These are phyloP conservation scores for Synergus laeviventris DNA, from an alignment of 2,888 invertebrate species.

Conservation along the genomic window DNA sequence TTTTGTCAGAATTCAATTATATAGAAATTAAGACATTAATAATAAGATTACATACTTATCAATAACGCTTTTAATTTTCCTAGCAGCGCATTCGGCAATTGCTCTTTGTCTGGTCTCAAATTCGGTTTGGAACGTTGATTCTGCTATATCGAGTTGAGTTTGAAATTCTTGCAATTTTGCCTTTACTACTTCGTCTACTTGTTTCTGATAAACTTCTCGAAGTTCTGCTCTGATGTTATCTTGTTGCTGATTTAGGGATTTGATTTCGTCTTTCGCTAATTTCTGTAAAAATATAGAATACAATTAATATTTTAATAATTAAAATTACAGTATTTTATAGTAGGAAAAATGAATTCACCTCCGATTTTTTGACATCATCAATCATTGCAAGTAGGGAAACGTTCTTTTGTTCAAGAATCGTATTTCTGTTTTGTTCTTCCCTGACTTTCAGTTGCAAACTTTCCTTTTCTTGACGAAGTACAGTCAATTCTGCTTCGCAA, in stretches of 20 bases:
- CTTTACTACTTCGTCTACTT: conserved; percentile 87
- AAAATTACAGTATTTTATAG: conserved; percentile 39
- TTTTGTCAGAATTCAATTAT: conserved; percentile 1
- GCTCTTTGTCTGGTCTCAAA: conserved; percentile 81
- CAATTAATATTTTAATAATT: conserved; percentile 7
- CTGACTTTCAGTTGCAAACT: conserved; percentile 77
- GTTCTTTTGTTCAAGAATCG: conserved; percentile 79
- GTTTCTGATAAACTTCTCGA: conserved; percentile 87
- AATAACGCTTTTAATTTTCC: conserved; percentile 84
- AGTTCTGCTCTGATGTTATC: conserved; percentile 83
- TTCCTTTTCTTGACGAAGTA: conserved; percentile 77
- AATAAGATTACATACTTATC: conserved; percentile 77
- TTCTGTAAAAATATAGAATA: conserved; percentile 67
- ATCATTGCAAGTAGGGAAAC: conserved; percentile 77
- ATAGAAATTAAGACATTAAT: conserved; percentile 6
- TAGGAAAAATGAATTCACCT: conserved; percentile 63
- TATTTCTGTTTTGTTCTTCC: conserved; percentile 77
- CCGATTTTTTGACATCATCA: conserved; percentile 77
- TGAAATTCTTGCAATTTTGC: conserved; percentile 88
- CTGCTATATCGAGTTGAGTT: conserved; percentile 84
- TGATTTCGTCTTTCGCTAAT: conserved; percentile 73
- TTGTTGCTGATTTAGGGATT: conserved; percentile 76
- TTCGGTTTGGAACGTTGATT: conserved; percentile 81
- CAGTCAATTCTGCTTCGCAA: conserved; percentile 74
- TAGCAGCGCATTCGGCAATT: conserved; percentile 83